A percentile compares a stretch with the other conserved stretches of the same genome.
phyloP scores from a whole-genome alignment of 2,113 vertebrate species.

The Hydrolagus affinis region DNA sequence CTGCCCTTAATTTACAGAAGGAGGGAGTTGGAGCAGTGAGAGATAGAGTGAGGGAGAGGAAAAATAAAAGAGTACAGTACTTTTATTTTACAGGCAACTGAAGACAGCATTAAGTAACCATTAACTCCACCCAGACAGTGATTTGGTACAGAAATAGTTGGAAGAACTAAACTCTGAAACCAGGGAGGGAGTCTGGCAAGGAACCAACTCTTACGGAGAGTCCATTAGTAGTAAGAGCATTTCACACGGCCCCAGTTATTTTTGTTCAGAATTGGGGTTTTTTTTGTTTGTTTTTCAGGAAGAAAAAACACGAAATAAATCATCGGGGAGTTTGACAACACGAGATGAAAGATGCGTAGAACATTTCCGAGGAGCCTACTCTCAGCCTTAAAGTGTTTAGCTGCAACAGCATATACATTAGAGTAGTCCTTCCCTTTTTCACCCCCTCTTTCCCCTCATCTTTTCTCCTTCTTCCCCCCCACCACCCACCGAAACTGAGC shows the following conservation, averaged over 20 bases:
- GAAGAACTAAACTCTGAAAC: neutral
- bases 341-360: neutral
- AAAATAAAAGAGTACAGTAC: too few relatives aligned
- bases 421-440: too few relatives aligned
- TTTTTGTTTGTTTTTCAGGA: too few relatives aligned
- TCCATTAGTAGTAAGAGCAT: neutral
- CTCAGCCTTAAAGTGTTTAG: too few relatives aligned
- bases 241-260: constrained; percentile 28
- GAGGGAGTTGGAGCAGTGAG: too few relatives aligned
- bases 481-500: too few relatives aligned
- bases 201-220: neutral
- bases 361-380: neutral
- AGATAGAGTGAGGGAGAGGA: too few relatives aligned
- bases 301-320: neutral
- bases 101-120: neutral
- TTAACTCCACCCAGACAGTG: neutral
- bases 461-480: too few relatives aligned
- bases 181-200: neutral
- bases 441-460: too few relatives aligned
- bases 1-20: too few relatives aligned
- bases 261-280: constrained; percentile 3
- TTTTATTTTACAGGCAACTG: neutral
- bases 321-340: constrained; percentile 20
- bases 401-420: too few relatives aligned
- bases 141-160: neutral